Evolutionary conservation across 1,140 invertebrate genomes (phyloP).

Genomic region (Medauroidea extradentata): DNA sequence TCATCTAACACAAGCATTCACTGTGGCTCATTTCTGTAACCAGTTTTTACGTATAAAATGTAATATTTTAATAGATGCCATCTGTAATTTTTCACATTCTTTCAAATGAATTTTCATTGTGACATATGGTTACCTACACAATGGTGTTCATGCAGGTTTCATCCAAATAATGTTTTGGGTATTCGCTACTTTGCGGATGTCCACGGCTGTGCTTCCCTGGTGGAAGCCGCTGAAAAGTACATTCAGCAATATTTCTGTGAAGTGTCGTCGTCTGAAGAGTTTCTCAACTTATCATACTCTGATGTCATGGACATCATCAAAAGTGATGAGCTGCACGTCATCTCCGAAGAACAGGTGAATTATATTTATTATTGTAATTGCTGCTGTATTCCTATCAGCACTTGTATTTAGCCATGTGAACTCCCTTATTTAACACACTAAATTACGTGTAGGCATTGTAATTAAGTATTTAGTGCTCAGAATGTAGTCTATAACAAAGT

Average conservation of each 20-base stretch:
- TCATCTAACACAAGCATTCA: too few species aligned
- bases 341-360: slow-evolving; percentile 53
- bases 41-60: too few species aligned
- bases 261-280: slow-evolving; percentile 75
- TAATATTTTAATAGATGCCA: too few species aligned
- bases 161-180: slow-evolving; percentile 80
- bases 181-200: slow-evolving; percentile 80
- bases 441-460: too few species aligned
- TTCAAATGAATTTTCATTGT: background rate
- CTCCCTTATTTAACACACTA: too few species aligned
- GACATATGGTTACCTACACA: slow-evolving; percentile 13
- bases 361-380: too few species aligned
- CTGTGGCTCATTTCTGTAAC: too few species aligned
- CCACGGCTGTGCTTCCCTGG: slow-evolving; percentile 65
- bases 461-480: too few species aligned
- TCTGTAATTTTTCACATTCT: too few species aligned
- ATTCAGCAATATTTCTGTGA: slow-evolving; percentile 80
- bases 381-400: too few species aligned
- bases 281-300: slow-evolving; percentile 56
- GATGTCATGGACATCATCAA: slow-evolving; percentile 70
- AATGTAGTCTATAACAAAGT: too few species aligned
- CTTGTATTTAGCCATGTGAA: too few species aligned
- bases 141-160: slow-evolving; percentile 53
- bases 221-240: slow-evolving; percentile 74
- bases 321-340: slow-evolving; percentile 75